Percentiles rank a stretch among this genome's conserved stretches.
These are phyloP conservation scores for Acanthosoma haemorrhoidale DNA, from an alignment of 2,888 invertebrate species.

Conservation along the genomic window DNA sequence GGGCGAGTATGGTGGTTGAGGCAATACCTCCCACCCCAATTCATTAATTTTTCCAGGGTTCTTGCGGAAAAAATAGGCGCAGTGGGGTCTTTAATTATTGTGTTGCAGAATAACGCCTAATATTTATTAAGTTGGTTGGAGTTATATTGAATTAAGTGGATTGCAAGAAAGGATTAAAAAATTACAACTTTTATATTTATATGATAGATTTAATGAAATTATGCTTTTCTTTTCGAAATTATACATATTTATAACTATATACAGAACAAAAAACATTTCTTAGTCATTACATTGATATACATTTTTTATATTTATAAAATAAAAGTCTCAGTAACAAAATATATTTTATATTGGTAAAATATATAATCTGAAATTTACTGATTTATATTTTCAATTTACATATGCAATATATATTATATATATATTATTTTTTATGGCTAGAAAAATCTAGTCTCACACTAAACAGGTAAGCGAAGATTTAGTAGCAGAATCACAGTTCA, in stretches of 20 bases:
- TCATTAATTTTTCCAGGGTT: too few species aligned
- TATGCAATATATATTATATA: conserved; percentile 29
- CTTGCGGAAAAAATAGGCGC: too few species aligned
- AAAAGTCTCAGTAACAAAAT: conserved; percentile 28
- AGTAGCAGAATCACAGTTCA: conserved; percentile 35
- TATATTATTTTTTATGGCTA: conserved; percentile 35
- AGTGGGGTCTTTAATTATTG: too few species aligned
- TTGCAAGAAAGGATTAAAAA: background rate
- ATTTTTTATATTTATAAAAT: conserved; percentile 27
- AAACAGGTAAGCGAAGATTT: conserved; percentile 18
- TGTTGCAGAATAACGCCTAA: too few species aligned
- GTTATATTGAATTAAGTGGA: background rate
- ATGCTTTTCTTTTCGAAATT: conserved; percentile 17
- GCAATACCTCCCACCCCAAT: too few species aligned
- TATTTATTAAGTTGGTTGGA: too few species aligned
- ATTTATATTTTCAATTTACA: conserved; percentile 21
- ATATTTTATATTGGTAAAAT: conserved; percentile 29
- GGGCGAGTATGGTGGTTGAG: too few species aligned
- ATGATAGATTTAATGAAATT: conserved; percentile 25
- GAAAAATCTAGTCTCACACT: conserved; percentile 35
- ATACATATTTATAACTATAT: conserved; percentile 29
- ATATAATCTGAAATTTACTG: conserved; percentile 23
- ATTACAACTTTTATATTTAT: background rate
- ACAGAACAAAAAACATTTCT: conserved; percentile 11
- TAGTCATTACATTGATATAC: conserved; percentile 20